Evolutionary conservation across 2,888 invertebrate genomes (phyloP).

Genomic region (Nipponacmea schrenckii): DNA sequence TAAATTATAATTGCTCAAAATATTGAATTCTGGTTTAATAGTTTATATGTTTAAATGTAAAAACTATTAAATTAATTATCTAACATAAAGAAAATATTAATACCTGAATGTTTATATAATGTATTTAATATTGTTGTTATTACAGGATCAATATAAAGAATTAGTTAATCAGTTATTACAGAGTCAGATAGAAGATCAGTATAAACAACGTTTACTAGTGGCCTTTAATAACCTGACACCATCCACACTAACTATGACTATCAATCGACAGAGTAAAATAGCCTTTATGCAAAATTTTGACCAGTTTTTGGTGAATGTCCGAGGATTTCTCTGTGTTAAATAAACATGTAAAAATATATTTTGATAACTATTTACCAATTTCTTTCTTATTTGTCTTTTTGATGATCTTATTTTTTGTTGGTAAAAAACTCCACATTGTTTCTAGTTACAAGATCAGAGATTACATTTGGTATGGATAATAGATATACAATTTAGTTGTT

Average conservation of each 20-base stretch:
- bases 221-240: conserved; percentile 79
- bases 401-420: no score
- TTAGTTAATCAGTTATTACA: conserved; percentile 74
- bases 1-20: no score
- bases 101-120: no score
- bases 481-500: no score
- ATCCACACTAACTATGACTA: conserved; percentile 74
- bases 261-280: conserved; percentile 74
- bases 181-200: conserved; percentile 74
- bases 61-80: no score
- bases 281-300: conserved; percentile 83
- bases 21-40: no score
- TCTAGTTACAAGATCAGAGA: no score
- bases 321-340: conserved; percentile 72
- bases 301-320: conserved; percentile 82
- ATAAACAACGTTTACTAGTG: conserved; percentile 77
- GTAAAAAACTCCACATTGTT: no score
- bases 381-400: background rate
- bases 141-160: conserved; percentile 74
- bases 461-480: no score
- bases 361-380: background rate
- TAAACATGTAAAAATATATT: conserved; percentile 46
- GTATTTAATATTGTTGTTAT: conserved; percentile 15
- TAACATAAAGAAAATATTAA: no score
- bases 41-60: no score